These are phyloP conservation scores for Noctilio leporinus DNA, from an alignment of 2,113 vertebrate species.

Conservation along the genomic window DNA sequence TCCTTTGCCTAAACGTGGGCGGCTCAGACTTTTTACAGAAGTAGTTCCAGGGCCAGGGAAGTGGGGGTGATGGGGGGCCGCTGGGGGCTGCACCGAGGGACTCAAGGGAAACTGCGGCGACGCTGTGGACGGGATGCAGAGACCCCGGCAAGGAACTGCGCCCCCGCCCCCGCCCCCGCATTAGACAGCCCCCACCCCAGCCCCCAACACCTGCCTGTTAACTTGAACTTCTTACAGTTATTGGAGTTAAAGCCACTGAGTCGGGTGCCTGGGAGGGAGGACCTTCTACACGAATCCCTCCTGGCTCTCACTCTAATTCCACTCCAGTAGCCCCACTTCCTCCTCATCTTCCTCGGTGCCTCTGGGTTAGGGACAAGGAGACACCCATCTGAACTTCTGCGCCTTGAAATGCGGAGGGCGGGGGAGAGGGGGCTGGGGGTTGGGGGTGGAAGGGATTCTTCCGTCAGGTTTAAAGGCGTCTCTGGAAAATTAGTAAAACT, in stretches of 20 bases:
- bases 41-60: conserved; percentile 51
- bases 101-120: background rate
- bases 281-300: background rate
- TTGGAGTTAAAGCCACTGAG: conserved; percentile 33
- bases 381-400: conserved; percentile 29
- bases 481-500: conserved; percentile 51
- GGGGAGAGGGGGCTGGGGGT: background rate
- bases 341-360: background rate
- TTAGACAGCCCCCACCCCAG: background rate
- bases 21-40: conserved; percentile 59
- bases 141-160: background rate
- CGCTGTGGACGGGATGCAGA: background rate
- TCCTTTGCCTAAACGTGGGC: background rate
- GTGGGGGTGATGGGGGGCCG: background rate
- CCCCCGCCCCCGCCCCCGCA: too few species aligned
- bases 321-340: background rate
- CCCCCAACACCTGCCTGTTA: conserved; percentile 49
- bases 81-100: background rate
- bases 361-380: background rate
- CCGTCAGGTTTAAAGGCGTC: conserved; percentile 29
- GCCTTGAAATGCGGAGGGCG: background rate
- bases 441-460: background rate
- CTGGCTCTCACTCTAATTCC: background rate
- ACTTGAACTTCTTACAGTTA: conserved; percentile 68
- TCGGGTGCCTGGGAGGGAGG: background rate